Evolutionary conservation across 2,797 vertebrate genomes (phyloP), one percentile per base, ranked within the genome.

Genomic region (Lithobates sylvaticus): DNA sequence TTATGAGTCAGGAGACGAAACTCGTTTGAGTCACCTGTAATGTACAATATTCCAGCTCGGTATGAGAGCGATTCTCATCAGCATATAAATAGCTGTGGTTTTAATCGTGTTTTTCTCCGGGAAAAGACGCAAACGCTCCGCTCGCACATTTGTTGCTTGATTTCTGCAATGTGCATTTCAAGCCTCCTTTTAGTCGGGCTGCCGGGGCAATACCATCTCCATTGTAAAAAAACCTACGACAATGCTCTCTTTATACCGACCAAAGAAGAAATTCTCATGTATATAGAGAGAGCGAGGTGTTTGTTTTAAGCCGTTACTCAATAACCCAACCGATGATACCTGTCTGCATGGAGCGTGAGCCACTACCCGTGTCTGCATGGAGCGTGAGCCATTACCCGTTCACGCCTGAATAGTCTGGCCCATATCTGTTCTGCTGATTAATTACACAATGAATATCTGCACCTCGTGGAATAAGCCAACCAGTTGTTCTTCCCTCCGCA

Each of bases 1-100:
- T 84, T 84, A 78, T 39, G 47, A 84, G 65, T 71, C 74, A 77
- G 74, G 29, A 70, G 83, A 84, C 65, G 61, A 70, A 84, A 78
- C 74, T 70, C 65, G 74, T 32, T 65, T 75, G 71, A 83, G 81
- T 83, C 81, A 83, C 81, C 81, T 84, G 74, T 84, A 84, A 84
- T 84, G 83, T 77, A 70, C 68, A 84, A 84, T 84, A 71, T 84
- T 77, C 83, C 74, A 6, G 75, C 83, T 69, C 74, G 70, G 83
- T 67, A 13, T 65, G 83, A 77, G 83, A 78, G 44, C 29, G n/a
- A 39, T 70, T 84, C 83, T 84, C 83, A 78, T 84, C 83, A 84
- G 74, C 83, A 84, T 84, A 78, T 77, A 84, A 78, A 84, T 84
- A 78, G 83, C 83, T 32, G 50, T 34, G 32, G 16, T 78, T 71